These are phyloP conservation scores for Eonycteris spelaea DNA, from an alignment of 2,113 vertebrate genomes.

Conservation along the genomic window DNA sequence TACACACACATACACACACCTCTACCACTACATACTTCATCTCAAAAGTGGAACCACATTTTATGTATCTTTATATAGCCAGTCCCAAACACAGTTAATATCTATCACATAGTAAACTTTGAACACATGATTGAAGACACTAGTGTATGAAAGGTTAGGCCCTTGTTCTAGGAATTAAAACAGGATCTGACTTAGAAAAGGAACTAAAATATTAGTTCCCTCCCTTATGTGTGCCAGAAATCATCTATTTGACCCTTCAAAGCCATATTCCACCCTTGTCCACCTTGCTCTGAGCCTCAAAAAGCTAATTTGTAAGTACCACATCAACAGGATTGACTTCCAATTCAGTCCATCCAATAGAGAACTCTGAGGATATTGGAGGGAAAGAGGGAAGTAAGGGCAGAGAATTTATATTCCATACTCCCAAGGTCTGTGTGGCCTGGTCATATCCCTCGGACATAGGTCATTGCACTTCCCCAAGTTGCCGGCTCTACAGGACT, in stretches of 20 bases:
- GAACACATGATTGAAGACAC: not conserved
- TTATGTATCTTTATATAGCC: not conserved
- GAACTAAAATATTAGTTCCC: not conserved
- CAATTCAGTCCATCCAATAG: not conserved
- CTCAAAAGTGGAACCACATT: not conserved
- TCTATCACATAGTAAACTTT: not conserved
- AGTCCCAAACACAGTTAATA: not conserved
- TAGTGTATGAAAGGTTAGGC: not conserved
- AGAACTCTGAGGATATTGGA: not conserved
- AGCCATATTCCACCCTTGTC: not conserved
- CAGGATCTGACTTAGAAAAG: not conserved
- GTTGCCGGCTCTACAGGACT: not conserved
- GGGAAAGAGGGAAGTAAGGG: not conserved
- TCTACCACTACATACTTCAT: not conserved
- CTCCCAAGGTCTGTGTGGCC: not conserved
- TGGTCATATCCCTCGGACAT: not conserved
- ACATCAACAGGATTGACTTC: not conserved
- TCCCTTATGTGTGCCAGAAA: not conserved
- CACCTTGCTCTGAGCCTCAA: not conserved
- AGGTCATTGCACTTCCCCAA: not conserved
- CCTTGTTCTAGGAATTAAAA: not conserved
- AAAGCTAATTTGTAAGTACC: not conserved
- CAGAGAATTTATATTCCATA: not conserved
- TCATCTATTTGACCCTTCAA: not conserved
- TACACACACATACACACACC: not conserved